phyloP scores from a whole-genome alignment of 2,888 invertebrate species.

The Erebia palarica region DNA sequence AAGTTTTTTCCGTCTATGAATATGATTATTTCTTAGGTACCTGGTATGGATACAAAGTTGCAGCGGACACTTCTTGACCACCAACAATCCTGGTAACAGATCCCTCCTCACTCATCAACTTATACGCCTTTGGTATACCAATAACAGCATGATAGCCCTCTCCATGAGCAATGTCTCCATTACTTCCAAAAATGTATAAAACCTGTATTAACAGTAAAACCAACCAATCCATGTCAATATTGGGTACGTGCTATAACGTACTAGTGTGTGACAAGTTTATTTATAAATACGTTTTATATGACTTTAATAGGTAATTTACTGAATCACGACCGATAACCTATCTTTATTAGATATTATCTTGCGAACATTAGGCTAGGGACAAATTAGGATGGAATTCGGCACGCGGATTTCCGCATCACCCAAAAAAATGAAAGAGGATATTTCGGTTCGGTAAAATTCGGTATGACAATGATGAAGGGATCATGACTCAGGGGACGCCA shows the following conservation, averaged over 20 bases:
- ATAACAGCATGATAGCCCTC: conserved; percentile 56
- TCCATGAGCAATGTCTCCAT: background rate
- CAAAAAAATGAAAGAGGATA: too few relatives aligned
- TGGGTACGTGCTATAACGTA: background rate
- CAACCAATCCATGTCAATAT: background rate
- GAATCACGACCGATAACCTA: background rate
- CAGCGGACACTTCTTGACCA: conserved; percentile 49
- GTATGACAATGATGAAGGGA: too few relatives aligned
- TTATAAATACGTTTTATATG: background rate
- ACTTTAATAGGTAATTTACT: conserved; percentile 1
- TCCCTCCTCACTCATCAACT: conserved; percentile 45
- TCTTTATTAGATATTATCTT: background rate
- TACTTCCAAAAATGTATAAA: background rate
- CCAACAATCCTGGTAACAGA: conserved; percentile 55
- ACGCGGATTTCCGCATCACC: too few relatives aligned
- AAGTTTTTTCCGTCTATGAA: too few relatives aligned
- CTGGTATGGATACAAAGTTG: conserved; percentile 55
- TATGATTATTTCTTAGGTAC: conserved; percentile 44
- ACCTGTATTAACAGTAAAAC: background rate
- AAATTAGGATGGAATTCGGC: background rate
- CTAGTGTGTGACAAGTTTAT: background rate
- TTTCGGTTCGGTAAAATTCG: too few relatives aligned
- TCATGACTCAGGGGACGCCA: too few relatives aligned
- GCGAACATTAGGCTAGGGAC: background rate
- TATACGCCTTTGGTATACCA: conserved; percentile 55